Conservation (phyloP, 2,888 invertebrate species). For the Drosophila macrospina region DNA sequence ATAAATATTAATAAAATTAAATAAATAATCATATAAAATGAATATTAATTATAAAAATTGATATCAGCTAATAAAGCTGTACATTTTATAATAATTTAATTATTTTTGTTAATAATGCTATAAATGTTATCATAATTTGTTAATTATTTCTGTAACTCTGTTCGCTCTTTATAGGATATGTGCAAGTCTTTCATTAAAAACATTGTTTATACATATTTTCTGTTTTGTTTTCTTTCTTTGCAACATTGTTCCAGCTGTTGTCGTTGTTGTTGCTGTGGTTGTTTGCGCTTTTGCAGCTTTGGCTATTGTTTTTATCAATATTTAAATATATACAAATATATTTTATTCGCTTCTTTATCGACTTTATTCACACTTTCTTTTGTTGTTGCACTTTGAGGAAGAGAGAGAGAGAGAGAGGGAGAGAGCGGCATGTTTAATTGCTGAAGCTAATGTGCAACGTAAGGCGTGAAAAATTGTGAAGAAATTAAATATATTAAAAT, state of each 20-base stretch:
- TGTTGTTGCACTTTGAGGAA: conserved; percentile 1
- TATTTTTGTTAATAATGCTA: no score
- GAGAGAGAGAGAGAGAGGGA: not conserved
- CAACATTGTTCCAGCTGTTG: conserved; percentile 56
- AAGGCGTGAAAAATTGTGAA: no score
- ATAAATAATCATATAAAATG: no score
- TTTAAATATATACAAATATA: conserved; percentile 62
- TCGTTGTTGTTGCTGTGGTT: conserved; percentile 6
- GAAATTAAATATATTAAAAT: not conserved
- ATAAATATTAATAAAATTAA: no score
- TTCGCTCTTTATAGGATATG: not conserved
- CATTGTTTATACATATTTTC: not conserved
- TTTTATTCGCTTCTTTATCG: conserved; percentile 36
- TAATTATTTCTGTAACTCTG: no score
- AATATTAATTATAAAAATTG: no score
- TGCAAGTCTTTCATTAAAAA: not conserved
- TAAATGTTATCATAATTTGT: no score
- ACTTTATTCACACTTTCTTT: conserved; percentile 19
- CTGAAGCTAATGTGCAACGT: no score
- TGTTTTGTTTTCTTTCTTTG: conserved; percentile 34
- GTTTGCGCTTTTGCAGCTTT: conserved; percentile 14
- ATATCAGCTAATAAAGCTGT: no score
- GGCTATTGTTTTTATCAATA: conserved; percentile 65
- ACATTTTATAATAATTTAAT: no score
- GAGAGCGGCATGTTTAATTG: not conserved